These are phyloP conservation scores for Apistogramma diplotaenia DNA, from an alignment of 2,113 vertebrate species.

Conservation along the genomic window DNA sequence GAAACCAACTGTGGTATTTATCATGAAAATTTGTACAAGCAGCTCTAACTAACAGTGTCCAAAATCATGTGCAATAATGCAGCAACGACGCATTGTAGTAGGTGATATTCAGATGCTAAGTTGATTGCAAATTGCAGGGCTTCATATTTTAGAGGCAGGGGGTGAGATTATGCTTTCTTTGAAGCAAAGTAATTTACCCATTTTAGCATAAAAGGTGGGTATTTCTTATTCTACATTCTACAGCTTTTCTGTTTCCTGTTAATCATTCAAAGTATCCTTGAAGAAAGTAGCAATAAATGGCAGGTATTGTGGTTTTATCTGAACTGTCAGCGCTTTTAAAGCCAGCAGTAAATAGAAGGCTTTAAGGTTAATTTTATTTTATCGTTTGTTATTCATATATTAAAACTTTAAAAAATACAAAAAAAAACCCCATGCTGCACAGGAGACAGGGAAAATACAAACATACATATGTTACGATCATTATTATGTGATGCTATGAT, in stretches of 20 bases:
- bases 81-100: too few species aligned
- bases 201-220: background rate
- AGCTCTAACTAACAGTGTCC: too few species aligned
- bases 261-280: background rate
- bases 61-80: too few species aligned
- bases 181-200: background rate
- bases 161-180: background rate
- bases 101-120: too few species aligned
- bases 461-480: too few species aligned
- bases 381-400: background rate
- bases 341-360: background rate
- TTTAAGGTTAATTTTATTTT: background rate
- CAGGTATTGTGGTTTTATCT: background rate
- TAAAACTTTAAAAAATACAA: background rate
- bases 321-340: background rate
- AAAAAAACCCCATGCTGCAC: too few species aligned
- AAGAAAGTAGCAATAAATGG: background rate
- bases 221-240: background rate
- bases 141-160: background rate
- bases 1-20: background rate
- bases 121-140: background rate
- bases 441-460: too few species aligned
- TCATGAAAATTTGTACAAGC: accelerated
- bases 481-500: too few species aligned
- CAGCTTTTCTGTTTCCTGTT: background rate